Evolutionary conservation across 1,140 invertebrate species (phyloP).

Genomic region (Psilanteris sp.): DNA sequence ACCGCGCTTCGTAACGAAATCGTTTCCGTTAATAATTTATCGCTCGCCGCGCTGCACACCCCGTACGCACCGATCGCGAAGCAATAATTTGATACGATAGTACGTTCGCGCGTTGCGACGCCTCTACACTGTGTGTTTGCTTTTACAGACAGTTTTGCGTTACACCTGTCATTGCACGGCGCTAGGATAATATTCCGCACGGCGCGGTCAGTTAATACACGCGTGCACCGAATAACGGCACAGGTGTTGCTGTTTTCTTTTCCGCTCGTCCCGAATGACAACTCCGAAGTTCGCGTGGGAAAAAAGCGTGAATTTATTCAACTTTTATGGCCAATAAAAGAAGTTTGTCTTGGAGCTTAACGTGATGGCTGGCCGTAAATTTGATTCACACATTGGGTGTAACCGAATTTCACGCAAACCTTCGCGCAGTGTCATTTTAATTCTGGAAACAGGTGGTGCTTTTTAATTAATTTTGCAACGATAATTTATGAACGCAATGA

Average conservation of each 20-base stretch:
- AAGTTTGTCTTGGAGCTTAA: conserved; percentile 32
- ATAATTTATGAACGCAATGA: conserved; percentile 44
- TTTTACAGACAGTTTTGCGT: conserved; percentile 7
- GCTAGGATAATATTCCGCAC: not conserved
- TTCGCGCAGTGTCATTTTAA: conserved; percentile 41
- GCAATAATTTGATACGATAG: too few relatives aligned
- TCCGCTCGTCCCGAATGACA: conserved; percentile 3
- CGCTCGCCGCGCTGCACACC: too few relatives aligned
- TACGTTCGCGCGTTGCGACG: too few relatives aligned
- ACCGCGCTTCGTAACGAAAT: too few relatives aligned
- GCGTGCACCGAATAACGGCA: conserved; percentile 7
- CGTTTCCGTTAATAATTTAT: too few relatives aligned
- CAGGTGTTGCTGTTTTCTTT: conserved; percentile 27
- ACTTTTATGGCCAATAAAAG: conserved; percentile 46
- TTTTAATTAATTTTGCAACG: conserved; percentile 51
- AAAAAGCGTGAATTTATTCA: conserved; percentile 33
- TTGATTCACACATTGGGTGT: conserved; percentile 41
- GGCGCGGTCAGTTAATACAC: conserved; percentile 18
- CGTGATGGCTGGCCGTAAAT: conserved; percentile 33
- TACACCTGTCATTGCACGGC: conserved; percentile 8
- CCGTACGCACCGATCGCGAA: too few relatives aligned
- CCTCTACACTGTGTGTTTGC: too few relatives aligned
- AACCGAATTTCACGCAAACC: conserved; percentile 25
- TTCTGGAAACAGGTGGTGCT: conserved; percentile 42
- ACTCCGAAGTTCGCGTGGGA: conserved; percentile 26